phyloP scores from a whole-genome alignment of 2,888 invertebrate species.

The Dasypolia templi region DNA sequence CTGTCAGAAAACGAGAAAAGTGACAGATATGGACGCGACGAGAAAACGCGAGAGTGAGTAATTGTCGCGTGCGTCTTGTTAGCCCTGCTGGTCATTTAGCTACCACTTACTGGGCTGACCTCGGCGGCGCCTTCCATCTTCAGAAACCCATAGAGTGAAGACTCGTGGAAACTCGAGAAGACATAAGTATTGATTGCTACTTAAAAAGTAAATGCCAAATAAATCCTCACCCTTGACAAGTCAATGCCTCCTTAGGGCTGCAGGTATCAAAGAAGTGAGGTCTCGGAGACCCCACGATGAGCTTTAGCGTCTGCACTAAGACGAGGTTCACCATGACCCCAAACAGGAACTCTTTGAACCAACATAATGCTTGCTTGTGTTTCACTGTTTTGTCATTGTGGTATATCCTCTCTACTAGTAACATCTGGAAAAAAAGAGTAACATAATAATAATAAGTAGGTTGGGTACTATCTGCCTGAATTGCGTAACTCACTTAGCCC shows the following conservation, averaged over 20 bases:
- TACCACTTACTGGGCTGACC: neutral
- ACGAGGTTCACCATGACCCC: conserved; percentile 91
- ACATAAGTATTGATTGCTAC: neutral
- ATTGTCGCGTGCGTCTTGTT: no score
- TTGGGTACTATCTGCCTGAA: neutral
- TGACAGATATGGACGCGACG: no score
- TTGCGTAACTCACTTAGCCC: no score
- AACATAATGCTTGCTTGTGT: conserved; percentile 81
- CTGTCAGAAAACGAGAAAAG: no score
- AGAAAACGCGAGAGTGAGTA: no score
- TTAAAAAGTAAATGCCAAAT: neutral
- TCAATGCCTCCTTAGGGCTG: conserved; percentile 91
- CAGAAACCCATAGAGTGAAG: neutral
- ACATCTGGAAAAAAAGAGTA: conserved; percentile 75
- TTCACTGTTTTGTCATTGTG: conserved; percentile 71
- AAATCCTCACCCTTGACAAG: conserved; percentile 87
- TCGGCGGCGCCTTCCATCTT: neutral
- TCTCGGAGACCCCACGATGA: conserved; percentile 92
- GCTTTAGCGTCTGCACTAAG: conserved; percentile 90
- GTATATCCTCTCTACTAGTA: conserved; percentile 79
- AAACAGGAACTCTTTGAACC: conserved; percentile 92
- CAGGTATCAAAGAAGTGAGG: conserved; percentile 95
- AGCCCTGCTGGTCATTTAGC: neutral
- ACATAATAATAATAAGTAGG: neutral
- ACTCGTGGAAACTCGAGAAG: neutral